These are phyloP conservation scores for Diarsia mendica DNA, from an alignment of 2,888 invertebrate genomes.

Conservation along the genomic window DNA sequence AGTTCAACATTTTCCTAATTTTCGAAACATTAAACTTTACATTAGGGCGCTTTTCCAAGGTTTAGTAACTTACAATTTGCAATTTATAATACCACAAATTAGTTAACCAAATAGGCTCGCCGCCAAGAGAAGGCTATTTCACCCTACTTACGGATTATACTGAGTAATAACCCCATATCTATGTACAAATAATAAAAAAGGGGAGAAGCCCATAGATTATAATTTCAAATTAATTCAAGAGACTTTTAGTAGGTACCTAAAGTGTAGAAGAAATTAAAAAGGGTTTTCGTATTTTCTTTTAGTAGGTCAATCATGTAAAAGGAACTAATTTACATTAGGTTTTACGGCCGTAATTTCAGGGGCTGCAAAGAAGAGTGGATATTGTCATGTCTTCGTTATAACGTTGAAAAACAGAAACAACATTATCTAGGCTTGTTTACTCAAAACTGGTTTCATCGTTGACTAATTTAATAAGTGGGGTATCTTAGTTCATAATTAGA, in stretches of 20 bases:
- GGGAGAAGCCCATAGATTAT: conserved; percentile 39
- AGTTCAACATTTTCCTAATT: conserved; percentile 37
- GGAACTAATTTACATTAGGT: conserved; percentile 56
- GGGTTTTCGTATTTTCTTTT: conserved; percentile 42
- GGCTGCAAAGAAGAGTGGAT: conserved; percentile 19
- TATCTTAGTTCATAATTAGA: conserved; percentile 39
- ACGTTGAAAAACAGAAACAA: conserved; percentile 31
- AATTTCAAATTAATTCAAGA: conserved; percentile 48
- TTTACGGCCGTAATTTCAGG: conserved; percentile 46
- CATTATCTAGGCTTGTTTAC: conserved; percentile 28
- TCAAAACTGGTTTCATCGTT: conserved; percentile 26
- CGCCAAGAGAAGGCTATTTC: conserved; percentile 54
- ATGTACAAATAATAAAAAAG: conserved; percentile 52
- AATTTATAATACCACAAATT: conserved; percentile 65
- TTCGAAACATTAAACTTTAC: conserved; percentile 47
- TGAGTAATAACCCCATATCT: conserved; percentile 37
- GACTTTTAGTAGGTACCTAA: conserved; percentile 39
- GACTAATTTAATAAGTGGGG: conserved; percentile 24
- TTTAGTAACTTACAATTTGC: conserved; percentile 52
- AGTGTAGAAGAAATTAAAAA: conserved; percentile 41
- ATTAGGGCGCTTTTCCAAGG: conserved; percentile 43
- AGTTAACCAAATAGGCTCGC: conserved; percentile 60
- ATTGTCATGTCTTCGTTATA: conserved; percentile 45
- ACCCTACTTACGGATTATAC: conserved; percentile 52
- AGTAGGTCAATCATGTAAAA: conserved; percentile 44